Evolutionary conservation across 2,888 invertebrate genomes (phyloP), one percentile per base, ranked within the genome.

Genomic region (Petrolisthes cinctipes): DNA sequence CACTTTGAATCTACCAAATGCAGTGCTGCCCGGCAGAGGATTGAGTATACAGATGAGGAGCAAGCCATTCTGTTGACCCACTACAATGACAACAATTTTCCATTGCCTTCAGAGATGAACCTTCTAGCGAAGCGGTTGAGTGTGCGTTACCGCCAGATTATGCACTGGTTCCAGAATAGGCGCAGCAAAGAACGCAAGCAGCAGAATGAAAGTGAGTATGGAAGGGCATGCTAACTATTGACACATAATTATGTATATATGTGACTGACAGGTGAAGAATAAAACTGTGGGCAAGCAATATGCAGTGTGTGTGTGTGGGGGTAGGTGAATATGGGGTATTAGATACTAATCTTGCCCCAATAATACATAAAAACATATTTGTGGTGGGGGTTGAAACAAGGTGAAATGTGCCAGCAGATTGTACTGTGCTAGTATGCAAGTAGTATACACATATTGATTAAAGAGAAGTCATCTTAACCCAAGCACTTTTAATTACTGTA

Each of bases 121-220:
- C 78, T 90, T 20, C 83, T 90, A n/a, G 87, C 90, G 5, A 88
- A 82, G 68, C 23, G 90, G 14, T 71, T 90, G 20, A 85, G 87
- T 14, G 87, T 90, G 14, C 87, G 87, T 7, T 87, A 90, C 71
- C 54, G 90, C 5, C 90, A 90, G 53, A 88, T 90, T 37, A 88
- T 90, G 87, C 88, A 90, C 71, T 90, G 90, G 90, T 90, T 90
- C 82, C 90, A 90, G 53, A 90, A 90, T 80, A 82, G 90, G n/a
- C 83, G 90, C 4, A 90, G 88, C 78, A 90, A 86, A 68, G 90
- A 90, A 71, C 84, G 90, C 11, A 90, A 88, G 73, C 76, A 75
- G 14, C 83, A 76, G 75, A 88, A 71, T 51, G 76, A 85, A 71
- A 82, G 85, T 88, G 76, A 75, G 88, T 85, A 37, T 37, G 11